These are phyloP conservation scores for Caenorhabditis auriculariae DNA, from an alignment of 2,888 invertebrate genomes.

Conservation along the genomic window DNA sequence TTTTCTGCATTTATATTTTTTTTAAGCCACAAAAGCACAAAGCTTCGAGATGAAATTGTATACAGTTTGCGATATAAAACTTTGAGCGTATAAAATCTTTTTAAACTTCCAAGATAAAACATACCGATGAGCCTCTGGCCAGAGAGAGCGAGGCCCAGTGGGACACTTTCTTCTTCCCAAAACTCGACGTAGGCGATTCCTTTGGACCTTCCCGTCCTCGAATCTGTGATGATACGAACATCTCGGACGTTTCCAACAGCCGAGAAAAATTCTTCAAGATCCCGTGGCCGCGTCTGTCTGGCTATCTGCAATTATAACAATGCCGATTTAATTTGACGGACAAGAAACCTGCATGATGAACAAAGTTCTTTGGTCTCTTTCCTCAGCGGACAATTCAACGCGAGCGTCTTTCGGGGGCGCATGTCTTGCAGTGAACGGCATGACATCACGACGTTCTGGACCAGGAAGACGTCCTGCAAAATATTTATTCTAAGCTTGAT, in stretches of 20 bases:
- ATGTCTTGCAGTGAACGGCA: conserved; percentile 62
- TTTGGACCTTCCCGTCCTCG: conserved; percentile 95
- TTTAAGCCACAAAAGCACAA: background rate
- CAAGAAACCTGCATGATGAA: conserved; percentile 96
- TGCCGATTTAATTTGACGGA: background rate
- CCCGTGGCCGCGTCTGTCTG: conserved; percentile 55
- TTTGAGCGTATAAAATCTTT: background rate
- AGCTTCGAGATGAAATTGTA: background rate
- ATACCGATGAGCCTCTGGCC: conserved; percentile 86
- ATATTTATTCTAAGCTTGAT: background rate
- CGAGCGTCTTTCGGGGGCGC: conserved; percentile 58
- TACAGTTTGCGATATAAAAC: background rate
- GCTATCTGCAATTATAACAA: conserved; percentile 38
- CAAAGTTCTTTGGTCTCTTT: conserved; percentile 95
- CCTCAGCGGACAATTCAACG: conserved; percentile 80
- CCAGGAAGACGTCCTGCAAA: conserved; percentile 75
- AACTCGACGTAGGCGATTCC: conserved; percentile 99
- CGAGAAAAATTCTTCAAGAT: conserved; percentile 87
- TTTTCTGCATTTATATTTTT: background rate
- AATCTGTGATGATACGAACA: conserved; percentile 96
- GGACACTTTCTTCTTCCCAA: conserved; percentile 87
- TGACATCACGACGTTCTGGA: conserved; percentile 63
- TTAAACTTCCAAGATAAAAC: background rate
- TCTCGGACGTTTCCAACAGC: conserved; percentile 94
- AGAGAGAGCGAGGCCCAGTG: conserved; percentile 76